phyloP scores from a whole-genome alignment of 2,113 vertebrate genomes.

The Sphyrna mokarran region DNA sequence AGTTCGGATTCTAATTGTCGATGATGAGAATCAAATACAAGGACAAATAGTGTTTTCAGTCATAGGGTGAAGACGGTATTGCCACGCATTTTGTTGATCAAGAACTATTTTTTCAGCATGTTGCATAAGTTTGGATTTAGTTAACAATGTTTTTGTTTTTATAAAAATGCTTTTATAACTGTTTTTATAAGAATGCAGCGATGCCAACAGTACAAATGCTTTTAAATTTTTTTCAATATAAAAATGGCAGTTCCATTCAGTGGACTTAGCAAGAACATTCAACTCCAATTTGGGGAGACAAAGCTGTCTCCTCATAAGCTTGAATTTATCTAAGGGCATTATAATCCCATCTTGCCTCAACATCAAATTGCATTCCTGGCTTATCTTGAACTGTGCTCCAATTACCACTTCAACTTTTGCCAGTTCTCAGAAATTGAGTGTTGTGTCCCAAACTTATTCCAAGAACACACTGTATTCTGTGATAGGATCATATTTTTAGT shows the following conservation, averaged over 20 bases:
- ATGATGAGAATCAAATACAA: not conserved
- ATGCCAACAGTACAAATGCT: not conserved
- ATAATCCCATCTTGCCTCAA: not conserved
- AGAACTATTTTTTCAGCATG: not conserved
- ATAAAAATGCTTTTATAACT: not conserved
- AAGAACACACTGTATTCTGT: not conserved
- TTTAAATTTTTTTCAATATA: not conserved
- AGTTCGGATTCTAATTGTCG: not conserved
- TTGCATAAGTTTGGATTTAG: not conserved
- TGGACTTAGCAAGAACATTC: not conserved
- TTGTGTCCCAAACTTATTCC: not conserved
- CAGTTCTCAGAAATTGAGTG: not conserved
- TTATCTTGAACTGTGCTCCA: not conserved
- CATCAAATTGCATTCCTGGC: not conserved
- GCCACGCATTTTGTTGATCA: not conserved
- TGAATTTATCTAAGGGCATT: not conserved
- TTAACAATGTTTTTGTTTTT: not conserved
- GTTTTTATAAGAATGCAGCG: not conserved
- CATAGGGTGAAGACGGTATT: not conserved
- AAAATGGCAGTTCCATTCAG: not conserved
- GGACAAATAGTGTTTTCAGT: not conserved
- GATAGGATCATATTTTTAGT: not conserved
- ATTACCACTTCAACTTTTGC: not conserved
- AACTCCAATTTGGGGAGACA: not conserved
- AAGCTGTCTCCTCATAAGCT: not conserved